Conservation (phyloP, 1,140 invertebrate genomes). For the Centruroides sculpturatus region DNA sequence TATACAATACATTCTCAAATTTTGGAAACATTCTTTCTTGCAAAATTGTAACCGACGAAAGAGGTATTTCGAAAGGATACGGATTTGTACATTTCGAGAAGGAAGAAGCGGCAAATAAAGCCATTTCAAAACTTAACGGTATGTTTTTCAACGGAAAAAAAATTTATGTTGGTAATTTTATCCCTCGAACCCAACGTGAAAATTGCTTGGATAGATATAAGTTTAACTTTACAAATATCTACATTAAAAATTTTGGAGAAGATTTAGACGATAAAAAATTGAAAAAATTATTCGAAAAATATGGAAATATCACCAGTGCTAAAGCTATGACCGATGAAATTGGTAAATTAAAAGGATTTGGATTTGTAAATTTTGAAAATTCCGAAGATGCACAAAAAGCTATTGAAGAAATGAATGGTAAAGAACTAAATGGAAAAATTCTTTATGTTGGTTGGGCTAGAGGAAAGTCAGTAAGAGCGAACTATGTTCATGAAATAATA, state of each 20-base stretch:
- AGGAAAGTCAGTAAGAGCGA: slow-evolving; percentile 92
- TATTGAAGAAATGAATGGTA: slow-evolving; percentile 76
- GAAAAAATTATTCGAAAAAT: slow-evolving; percentile 83
- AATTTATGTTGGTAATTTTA: slow-evolving; percentile 92
- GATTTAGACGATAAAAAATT: slow-evolving; percentile 85
- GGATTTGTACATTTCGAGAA: slow-evolving; percentile 99
- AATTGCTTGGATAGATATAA: slow-evolving; percentile 94
- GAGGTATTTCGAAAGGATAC: slow-evolving; percentile 89
- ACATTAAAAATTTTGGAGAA: slow-evolving; percentile 96
- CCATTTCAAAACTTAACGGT: slow-evolving; percentile 58
- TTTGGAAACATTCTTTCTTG: not conserved
- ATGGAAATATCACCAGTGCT: slow-evolving; percentile 63
- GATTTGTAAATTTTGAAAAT: slow-evolving; percentile 97
- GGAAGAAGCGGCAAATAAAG: slow-evolving; percentile 93
- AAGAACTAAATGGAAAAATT: slow-evolving; percentile 49
- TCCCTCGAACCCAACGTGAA: slow-evolving; percentile 83
- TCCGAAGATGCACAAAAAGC: slow-evolving; percentile 88
- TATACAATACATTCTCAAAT: not conserved
- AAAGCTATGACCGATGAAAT: slow-evolving; percentile 82
- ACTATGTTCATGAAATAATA: slow-evolving; percentile 38
- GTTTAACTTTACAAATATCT: slow-evolving; percentile 96
- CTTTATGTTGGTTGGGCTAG: slow-evolving; percentile 91
- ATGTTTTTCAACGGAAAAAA: slow-evolving; percentile 80
- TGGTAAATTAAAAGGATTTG: slow-evolving; percentile 77
- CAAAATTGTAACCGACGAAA: slow-evolving; percentile 92